Base-by-base conservation (phyloP, 1,140 invertebrate species). In the Berghia stephanieae region DNA sequence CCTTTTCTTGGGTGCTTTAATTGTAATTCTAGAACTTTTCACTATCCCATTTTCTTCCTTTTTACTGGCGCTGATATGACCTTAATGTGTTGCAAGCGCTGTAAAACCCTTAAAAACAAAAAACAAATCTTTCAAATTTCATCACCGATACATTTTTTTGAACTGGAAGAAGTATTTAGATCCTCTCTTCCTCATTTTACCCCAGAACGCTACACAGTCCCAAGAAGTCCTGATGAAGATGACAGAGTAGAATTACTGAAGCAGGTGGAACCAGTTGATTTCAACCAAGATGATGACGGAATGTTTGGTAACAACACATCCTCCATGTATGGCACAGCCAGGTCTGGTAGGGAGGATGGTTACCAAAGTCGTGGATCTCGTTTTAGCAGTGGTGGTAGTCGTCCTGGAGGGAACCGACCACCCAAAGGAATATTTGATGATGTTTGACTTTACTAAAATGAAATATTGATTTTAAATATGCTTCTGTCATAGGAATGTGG, bases 341-440 rank as follows among this genome's bases (percentile, higher is more conserved):
- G 27, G 43, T 57, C 60, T 34, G 2, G 49, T 24, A 36, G 71
- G 49, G n/a, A 10, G 13, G 40, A 60, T 27, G 40, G 72, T 77
- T 38, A 66, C 52, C 78, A 69, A 31, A 72, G 36, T 67, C 75
- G 66, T 1, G 69, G 66, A 43, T 72, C 73, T 31, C 55, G 76
- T 46, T 75, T 52, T 24, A n/a, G 6, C 27, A 36, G 18, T 38
- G 8, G 13, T 73, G 78, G 69, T 75, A 75, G 40, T 77, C 81
- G 46, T 75, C 78, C 49, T 66, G 75, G 18, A 13, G 73, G 81
- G 13, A 76, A 79, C 36, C 69, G 76, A 21, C 94, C 95, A 0
- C 94, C 94, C 0, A 90, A 92, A 79, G 94, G 94, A 63, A 92
- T 96, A 69, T 96, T 96, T 83, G 95, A 96, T 88, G 95, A 96